Evolutionary conservation across 2,797 vertebrate species (phyloP).

Genomic region (Aldrovandia affinis): DNA sequence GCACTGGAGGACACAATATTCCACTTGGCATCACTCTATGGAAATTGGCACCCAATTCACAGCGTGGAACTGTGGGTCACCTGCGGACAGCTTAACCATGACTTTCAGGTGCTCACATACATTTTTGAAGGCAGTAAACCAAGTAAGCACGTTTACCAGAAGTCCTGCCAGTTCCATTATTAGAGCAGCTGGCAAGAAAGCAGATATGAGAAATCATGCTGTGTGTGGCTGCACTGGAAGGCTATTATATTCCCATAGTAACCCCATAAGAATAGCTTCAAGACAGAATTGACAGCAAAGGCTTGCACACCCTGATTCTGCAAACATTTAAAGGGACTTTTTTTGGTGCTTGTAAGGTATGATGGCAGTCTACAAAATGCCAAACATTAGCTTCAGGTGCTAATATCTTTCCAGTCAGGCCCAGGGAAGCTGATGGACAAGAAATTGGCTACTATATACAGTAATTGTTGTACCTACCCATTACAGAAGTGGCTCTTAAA

Average conservation of each 20-base stretch:
- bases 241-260: constrained; percentile 37
- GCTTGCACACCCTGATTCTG: constrained; percentile 37
- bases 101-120: not conserved
- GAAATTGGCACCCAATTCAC: not conserved
- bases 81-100: not conserved
- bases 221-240: constrained; percentile 31
- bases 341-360: constrained; percentile 47
- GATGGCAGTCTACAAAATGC: constrained; percentile 26
- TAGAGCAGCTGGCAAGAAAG: constrained; percentile 20
- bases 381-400: not conserved
- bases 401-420: constrained; percentile 31
- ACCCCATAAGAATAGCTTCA: not conserved
- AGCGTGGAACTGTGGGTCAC: not conserved
- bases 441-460: constrained; percentile 25
- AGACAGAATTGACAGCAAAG: constrained; percentile 36
- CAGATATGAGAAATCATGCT: constrained; percentile 4
- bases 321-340: constrained; percentile 40
- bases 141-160: not conserved
- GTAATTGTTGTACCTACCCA: constrained; percentile 34
- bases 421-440: not conserved
- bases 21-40: not conserved
- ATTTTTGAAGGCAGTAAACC: not conserved
- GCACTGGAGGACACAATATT: not conserved
- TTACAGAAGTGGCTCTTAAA: constrained; percentile 42
- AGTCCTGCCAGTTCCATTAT: constrained; percentile 5